Evolutionary conservation across 2,888 invertebrate species (phyloP).

Genomic region (Torymus tubicola): DNA sequence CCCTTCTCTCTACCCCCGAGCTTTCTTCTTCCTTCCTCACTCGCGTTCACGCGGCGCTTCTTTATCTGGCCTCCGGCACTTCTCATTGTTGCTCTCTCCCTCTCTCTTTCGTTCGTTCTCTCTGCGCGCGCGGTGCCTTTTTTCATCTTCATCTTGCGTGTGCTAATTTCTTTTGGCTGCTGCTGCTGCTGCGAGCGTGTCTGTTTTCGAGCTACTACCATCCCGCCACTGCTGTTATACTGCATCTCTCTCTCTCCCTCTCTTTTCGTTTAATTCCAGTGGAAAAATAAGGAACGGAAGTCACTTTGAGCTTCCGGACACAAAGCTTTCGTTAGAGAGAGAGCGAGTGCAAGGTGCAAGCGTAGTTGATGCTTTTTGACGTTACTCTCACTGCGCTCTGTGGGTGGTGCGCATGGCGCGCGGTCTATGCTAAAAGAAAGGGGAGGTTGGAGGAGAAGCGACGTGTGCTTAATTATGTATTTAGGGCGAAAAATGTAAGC

Average conservation of each 20-base stretch:
- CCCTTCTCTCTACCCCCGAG: too few relatives aligned
- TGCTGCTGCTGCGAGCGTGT: too few relatives aligned
- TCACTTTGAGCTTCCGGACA: slow-evolving; percentile 1
- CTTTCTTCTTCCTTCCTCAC: neutral
- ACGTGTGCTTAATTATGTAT: slow-evolving; percentile 7
- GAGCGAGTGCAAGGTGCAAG: too few relatives aligned
- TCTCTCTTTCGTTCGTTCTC: too few relatives aligned
- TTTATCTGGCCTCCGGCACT: neutral
- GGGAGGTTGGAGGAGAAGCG: neutral
- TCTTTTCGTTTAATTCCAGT: slow-evolving; percentile 31
- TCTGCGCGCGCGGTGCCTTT: neutral
- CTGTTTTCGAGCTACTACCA: neutral
- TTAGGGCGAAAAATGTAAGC: neutral
- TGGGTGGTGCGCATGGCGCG: too few relatives aligned
- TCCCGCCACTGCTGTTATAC: neutral
- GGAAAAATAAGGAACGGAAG: slow-evolving; percentile 36
- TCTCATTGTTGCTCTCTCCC: slow-evolving; percentile 12
- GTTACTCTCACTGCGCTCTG: too few relatives aligned
- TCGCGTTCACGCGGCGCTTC: slow-evolving; percentile 5
- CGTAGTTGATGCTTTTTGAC: too few relatives aligned
- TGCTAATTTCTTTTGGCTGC: slow-evolving; percentile 45
- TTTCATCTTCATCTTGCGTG: slow-evolving; percentile 30
- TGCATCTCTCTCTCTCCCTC: neutral
- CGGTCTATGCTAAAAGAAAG: too few relatives aligned
- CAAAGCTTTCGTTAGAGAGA: slow-evolving; percentile 24